Evolutionary conservation across 37 sponge, comb jelly and placozoan genomes (phyloP), one percentile per base, ranked within the genome.

Genomic region (Corticium candelabrum): DNA sequence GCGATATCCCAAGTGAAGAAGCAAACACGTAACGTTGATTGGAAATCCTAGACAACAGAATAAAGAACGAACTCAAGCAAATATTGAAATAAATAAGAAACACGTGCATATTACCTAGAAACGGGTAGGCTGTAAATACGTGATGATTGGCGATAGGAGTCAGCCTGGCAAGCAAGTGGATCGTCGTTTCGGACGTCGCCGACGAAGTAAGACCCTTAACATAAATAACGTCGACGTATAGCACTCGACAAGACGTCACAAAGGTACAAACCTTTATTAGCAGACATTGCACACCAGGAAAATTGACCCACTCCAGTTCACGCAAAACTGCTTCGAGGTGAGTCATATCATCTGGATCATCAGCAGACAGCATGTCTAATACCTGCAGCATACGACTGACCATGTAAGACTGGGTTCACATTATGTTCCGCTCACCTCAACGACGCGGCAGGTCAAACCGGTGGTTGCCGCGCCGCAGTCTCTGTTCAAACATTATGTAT

Each of bases 281-380:
- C 31, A 90, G 78, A 7, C 40, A 68, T 76, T 90, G 91, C 27
- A 94, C 85, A 4, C 95, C 95, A 62, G 89, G 84, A 41, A 88
- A 94, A 67, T 38, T 57, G 2, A 68, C 3, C 95, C 95, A 94
- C 31, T 88, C 79, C 74, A 88, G 79, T 78, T 90, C 84, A n/a
- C 69, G 37, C 31, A 88, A 56, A 21, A 87, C 41, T 0, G 34
- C 37, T 38, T 90, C 84, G 37, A n/a, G n/a, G n/a, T n/a, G n/a
- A n/a, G n/a, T n/a, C n/a, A 94, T 80, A 50, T 88, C 38, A 30
- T 80, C 86, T n/a, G 76, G 72, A 40, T 80, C 68, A 11, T 80
- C 71, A 2, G 73, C 79, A 7, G 68, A 40, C 40, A 38, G 15
- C 2, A 89, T 72, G 50, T 86, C 87, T 27, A 92, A 35, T 50